Base-by-base conservation (phyloP, 2,113 vertebrate genomes). In the Tyrannus savana region DNA sequence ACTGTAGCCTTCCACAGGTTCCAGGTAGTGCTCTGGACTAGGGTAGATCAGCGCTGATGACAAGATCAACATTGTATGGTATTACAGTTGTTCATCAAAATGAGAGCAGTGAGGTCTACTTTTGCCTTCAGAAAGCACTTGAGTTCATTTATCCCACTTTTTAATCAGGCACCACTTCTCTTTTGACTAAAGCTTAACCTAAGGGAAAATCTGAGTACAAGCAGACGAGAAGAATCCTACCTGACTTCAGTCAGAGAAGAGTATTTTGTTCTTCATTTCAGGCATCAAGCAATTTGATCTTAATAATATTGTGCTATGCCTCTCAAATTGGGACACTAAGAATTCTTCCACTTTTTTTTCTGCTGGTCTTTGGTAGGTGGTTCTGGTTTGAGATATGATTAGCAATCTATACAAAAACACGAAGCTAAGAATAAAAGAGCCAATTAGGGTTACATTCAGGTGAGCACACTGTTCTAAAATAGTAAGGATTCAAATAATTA, bases 401-500 rank as follows among this genome's bases (percentile, higher is more conserved):
- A 94, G 30, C 39, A 91, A 56, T 64, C 84, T 78, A 66, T 69
- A 83, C 84, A 89, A 74, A 96, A 89, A 6, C 47, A 66, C 0
- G 1, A 82, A 90, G 84, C 58, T 89, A 77, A 82, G 69, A 94
- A 87, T 92, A 88, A 84, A 93, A 77, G 77, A 87, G 77, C n/a
- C 44, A 91, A 85, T 95, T 94, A 93, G 63, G 63, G 83, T 94
- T 89, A 91, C 41, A 77, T 85, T 77, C 92, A 97, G 84, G 93
- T 95, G 81, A 90, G 72, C 39, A 74, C 3, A 4, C 15, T 15
- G 55, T 73, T 91, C 59, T 93, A 80, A 93, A 93, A 94, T 77
- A 75, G 55, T 75, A 96, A 87, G 47, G 87, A 85, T 89, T 93
- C 74, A 9, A 46, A 87, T 94, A 95, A 96, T 96, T 96, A 66